A percentile compares a stretch with the other conserved stretches of the same genome.
phyloP scores from a whole-genome alignment of 92 coral and sea anemone genomes.

The Virgularia gustaviana region DNA sequence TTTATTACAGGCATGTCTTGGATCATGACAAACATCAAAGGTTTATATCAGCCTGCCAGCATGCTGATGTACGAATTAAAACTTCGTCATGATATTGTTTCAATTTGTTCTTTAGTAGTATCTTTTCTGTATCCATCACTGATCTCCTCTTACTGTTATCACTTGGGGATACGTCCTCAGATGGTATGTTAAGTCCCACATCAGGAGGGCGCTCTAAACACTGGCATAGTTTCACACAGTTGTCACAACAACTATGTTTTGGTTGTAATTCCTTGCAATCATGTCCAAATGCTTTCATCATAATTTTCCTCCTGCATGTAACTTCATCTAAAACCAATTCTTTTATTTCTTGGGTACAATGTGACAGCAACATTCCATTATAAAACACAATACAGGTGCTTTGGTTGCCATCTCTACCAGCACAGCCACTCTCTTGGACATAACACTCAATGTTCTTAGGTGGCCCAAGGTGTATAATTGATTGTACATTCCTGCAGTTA shows the following conservation, averaged over 20 bases:
- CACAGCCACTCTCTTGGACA: slow-evolving; percentile 12
- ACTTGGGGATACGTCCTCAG: neutral
- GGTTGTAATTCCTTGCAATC: slow-evolving; percentile 18
- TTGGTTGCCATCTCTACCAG: slow-evolving; percentile 8
- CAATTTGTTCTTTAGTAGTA: neutral
- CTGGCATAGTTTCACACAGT: slow-evolving; percentile 22
- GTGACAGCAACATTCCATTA: slow-evolving; percentile 10
- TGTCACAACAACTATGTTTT: slow-evolving; percentile 52
- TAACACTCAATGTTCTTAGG: slow-evolving; percentile 1
- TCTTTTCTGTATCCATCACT: neutral
- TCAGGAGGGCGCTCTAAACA: slow-evolving; percentile 24
- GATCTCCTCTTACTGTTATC: neutral
- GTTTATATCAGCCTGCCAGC: slow-evolving; percentile 15
- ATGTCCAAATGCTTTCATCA: slow-evolving; percentile 21
- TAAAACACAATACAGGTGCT: slow-evolving; percentile 18
- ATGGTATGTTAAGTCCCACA: neutral
- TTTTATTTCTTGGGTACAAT: slow-evolving; percentile 15
- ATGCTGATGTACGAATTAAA: neutral
- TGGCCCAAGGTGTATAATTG: slow-evolving; percentile 17
- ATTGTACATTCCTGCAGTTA: slow-evolving; percentile 8
- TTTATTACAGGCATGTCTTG: neutral
- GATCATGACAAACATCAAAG: slow-evolving; percentile 2
- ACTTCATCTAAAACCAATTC: slow-evolving; percentile 16
- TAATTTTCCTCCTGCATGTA: slow-evolving; percentile 11
- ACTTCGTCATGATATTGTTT: neutral